phyloP scores from a whole-genome alignment of 2,113 vertebrate species.

The Saimiri boliviensis region DNA sequence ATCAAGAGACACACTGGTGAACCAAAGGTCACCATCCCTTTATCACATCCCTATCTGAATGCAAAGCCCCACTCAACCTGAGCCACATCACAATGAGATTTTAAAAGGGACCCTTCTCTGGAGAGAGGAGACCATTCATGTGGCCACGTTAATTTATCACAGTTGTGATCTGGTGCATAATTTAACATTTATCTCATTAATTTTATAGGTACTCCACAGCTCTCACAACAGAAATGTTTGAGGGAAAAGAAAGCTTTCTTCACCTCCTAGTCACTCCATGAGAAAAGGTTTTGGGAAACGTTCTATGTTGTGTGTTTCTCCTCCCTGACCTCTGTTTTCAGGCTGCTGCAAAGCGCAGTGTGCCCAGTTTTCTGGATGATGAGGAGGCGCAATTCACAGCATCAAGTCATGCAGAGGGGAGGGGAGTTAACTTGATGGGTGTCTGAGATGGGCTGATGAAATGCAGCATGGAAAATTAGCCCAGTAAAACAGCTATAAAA shows the following conservation, averaged over 20 bases:
- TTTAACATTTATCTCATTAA: constrained; percentile 59
- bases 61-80: constrained; percentile 29
- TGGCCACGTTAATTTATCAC: constrained; percentile 67
- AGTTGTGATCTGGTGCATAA: constrained; percentile 24
- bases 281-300: fast-evolving
- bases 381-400: neutral
- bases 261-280: neutral
- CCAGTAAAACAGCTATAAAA: neutral
- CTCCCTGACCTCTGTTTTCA: neutral
- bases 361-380: neutral
- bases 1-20: constrained; percentile 41
- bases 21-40: constrained; percentile 59
- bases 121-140: constrained; percentile 63
- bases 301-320: neutral
- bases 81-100: constrained; percentile 57
- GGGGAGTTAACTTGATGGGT: neutral
- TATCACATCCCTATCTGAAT: constrained; percentile 6
- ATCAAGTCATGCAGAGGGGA: neutral
- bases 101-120: constrained; percentile 51
- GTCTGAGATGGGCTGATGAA: neutral
- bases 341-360: neutral
- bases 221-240: neutral
- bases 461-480: neutral
- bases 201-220: constrained; percentile 49
- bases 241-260: neutral